Percentiles rank a stretch among this genome's conserved stretches.
phyloP scores from a whole-genome alignment of 2,113 vertebrate genomes.

The Prochilodus magdalenae region DNA sequence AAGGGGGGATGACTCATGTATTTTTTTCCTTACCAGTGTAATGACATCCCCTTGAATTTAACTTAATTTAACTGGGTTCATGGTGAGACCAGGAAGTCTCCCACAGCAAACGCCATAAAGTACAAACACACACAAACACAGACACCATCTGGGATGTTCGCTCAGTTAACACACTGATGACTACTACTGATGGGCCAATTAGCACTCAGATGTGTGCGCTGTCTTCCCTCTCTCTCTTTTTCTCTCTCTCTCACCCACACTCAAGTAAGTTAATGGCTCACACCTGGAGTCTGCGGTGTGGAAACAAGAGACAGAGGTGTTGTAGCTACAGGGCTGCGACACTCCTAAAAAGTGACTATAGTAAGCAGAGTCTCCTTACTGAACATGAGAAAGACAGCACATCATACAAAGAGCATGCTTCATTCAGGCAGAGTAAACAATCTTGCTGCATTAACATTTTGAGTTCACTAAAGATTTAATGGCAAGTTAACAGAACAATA shows the following conservation, averaged over 20 bases:
- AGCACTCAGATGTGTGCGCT: constrained; percentile 66
- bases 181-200: constrained; percentile 69
- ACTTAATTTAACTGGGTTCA: constrained; percentile 2
- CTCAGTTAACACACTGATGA: constrained; percentile 59
- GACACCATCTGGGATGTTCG: constrained; percentile 62
- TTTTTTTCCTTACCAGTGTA: too few species aligned
- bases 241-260: constrained; percentile 24
- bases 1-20: too few species aligned
- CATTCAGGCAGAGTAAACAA: too few species aligned
- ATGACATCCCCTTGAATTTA: too few species aligned
- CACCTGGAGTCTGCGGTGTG: constrained; percentile 54
- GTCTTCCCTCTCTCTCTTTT: constrained; percentile 61
- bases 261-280: constrained; percentile 60
- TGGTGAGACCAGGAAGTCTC: constrained; percentile 54
- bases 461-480: too few species aligned
- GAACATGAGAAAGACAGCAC: too few species aligned
- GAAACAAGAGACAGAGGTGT: constrained; percentile 56
- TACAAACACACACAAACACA: constrained; percentile 58
- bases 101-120: constrained; percentile 42
- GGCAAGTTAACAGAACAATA: too few species aligned
- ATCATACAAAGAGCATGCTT: too few species aligned
- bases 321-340: constrained; percentile 15
- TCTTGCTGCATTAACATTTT: too few species aligned
- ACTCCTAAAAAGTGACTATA: not conserved
- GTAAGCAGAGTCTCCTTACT: constrained; percentile 16